These are phyloP conservation scores for Porites lobata DNA, from an alignment of 92 coral and sea anemone genomes.

Conservation along the genomic window DNA sequence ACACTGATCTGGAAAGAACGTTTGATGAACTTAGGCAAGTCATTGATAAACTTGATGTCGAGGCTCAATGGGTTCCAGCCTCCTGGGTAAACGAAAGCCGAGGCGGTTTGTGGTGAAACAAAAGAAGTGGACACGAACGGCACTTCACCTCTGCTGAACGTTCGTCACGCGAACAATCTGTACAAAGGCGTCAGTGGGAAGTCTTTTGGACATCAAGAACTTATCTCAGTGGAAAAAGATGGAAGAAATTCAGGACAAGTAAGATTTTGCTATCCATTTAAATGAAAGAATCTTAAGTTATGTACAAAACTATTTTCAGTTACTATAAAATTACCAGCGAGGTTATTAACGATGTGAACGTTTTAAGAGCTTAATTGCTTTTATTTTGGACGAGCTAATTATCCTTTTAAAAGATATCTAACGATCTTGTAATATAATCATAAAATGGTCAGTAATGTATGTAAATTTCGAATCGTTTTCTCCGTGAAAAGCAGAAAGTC, in stretches of 20 bases:
- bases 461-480: neutral
- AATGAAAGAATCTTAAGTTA: neutral
- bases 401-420: neutral
- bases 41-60: slow-evolving; percentile 85
- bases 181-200: neutral
- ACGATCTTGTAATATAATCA: neutral
- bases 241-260: neutral
- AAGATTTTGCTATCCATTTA: neutral
- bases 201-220: slow-evolving; percentile 27
- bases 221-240: neutral
- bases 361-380: neutral
- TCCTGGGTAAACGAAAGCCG: slow-evolving; percentile 78
- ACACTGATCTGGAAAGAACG: slow-evolving; percentile 95
- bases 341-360: neutral
- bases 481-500: neutral
- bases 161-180: neutral
- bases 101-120: slow-evolving; percentile 19
- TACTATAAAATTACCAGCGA: neutral
- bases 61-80: slow-evolving; percentile 95
- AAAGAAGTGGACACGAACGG: slow-evolving; percentile 1
- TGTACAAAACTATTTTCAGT: slow-evolving; percentile 14
- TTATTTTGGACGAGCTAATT: slow-evolving; percentile 10
- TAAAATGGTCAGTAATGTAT: neutral
- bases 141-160: too few relatives aligned
- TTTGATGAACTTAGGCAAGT: slow-evolving; percentile 88